phyloP scores from a whole-genome alignment of 2,797 vertebrate genomes.

The Stomatorhinus walkeri region DNA sequence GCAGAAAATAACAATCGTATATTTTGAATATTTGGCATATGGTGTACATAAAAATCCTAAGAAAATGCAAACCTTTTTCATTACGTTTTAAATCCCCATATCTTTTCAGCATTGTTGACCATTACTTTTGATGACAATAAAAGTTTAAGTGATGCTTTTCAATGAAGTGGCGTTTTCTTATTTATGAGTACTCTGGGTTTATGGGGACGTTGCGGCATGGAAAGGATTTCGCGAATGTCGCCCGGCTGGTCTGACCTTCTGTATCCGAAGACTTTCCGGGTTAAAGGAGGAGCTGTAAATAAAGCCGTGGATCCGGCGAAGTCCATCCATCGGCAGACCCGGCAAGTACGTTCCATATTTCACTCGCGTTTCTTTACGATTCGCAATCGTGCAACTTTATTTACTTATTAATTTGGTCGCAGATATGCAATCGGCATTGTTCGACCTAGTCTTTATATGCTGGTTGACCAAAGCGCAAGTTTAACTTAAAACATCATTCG shows the following conservation, averaged over 20 bases:
- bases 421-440: background rate
- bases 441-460: background rate
- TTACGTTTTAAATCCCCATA: background rate
- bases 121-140: background rate
- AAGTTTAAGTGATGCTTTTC: background rate
- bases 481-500: background rate
- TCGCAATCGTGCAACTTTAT: background rate
- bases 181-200: background rate
- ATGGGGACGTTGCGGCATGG: background rate
- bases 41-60: background rate
- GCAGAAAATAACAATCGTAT: background rate
- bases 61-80: background rate
- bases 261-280: constrained; percentile 17
- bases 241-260: background rate
- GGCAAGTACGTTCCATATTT: background rate
- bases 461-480: background rate
- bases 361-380: background rate
- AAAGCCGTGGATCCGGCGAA: background rate
- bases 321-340: background rate
- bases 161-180: background rate
- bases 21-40: constrained; percentile 6
- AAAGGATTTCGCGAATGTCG: background rate
- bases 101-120: background rate
- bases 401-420: background rate
- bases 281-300: constrained; percentile 6